Conservation (phyloP, 2,797 vertebrate species). For the Phataginus tetradactyla region DNA sequence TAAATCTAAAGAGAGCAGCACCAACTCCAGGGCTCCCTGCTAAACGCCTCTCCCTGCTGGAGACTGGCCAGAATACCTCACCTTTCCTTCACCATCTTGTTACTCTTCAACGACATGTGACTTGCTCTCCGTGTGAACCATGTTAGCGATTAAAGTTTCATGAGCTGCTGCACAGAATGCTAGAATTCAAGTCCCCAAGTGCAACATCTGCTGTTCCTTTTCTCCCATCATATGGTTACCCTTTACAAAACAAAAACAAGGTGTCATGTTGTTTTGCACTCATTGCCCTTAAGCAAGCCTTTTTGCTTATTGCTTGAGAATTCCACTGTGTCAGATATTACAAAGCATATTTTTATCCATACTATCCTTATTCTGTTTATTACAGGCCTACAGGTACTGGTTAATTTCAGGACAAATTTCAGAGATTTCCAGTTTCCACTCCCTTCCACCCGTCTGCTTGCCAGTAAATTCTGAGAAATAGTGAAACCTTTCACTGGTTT, state of each 20-base stretch:
- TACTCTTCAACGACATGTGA: background rate
- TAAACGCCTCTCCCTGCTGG: background rate
- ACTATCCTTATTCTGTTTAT: slow-evolving; percentile 7
- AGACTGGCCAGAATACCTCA: background rate
- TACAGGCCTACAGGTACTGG: slow-evolving; percentile 1
- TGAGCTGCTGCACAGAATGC: background rate
- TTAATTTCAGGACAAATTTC: slow-evolving; percentile 48
- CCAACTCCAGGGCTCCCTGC: background rate
- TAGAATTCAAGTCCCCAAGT: background rate
- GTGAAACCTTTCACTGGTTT: slow-evolving; percentile 38
- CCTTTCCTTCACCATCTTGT: slow-evolving; percentile 41
- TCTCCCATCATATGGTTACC: background rate
- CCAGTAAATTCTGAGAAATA: slow-evolving; percentile 43
- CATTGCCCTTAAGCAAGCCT: background rate
- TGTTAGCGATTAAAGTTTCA: slow-evolving; percentile 50
- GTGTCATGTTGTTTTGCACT: background rate
- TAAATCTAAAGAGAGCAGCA: background rate
- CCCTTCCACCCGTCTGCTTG: background rate
- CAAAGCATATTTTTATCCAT: background rate
- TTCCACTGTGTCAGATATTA: background rate
- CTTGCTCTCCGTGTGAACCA: slow-evolving; percentile 8
- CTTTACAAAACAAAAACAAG: slow-evolving; percentile 50
- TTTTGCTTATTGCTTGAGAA: slow-evolving; percentile 26
- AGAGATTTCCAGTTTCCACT: slow-evolving; percentile 4
- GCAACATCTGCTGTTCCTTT: slow-evolving; percentile 3